Evolutionary conservation across 1,140 invertebrate genomes (phyloP), one percentile per base, ranked within the genome.

Genomic region (Antheraea pernyi): DNA sequence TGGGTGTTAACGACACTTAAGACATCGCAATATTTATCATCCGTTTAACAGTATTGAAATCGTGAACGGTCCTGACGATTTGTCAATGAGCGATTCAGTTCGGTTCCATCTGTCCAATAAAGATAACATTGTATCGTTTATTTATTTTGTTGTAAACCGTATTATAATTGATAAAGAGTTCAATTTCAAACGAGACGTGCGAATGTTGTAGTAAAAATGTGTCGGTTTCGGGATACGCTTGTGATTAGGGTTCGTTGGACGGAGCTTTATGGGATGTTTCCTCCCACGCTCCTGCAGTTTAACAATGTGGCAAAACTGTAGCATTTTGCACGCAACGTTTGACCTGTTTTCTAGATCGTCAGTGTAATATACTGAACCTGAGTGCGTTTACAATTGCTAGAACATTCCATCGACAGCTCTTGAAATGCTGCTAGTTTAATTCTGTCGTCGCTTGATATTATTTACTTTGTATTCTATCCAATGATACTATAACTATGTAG

Each of bases 181-280:
- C 16, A 53, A 53, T 53, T 13, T 53, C 13, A 6, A 53, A 53
- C 5, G 46, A 53, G 39, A 16, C 46, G 46, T 53, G 11, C 11
- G 1, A n/a, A n/a, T 13, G 46, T 53, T 13, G 46, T 6, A 42
- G 46, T 16, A 16, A 16, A 59, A 3, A 37, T 16, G 13, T 39
- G 16, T 59, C n/a, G 58, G 66, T 42, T 37, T 59, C 6, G 22
- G 53, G 48, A 68, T 53, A 53, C 46, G 46, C 46, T 53, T 53
- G 62, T 59, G 61, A 58, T 19, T 64, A 67, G 63, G 67, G 71
- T 36, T 72, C 67, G 71, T 67, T 58, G 71, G 65, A 63, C 60
- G 59, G 59, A 59, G 68, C 67, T 73, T 73, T 66, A 73, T 73
- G 53, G 71, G 19, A 58, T 59, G 66, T 73, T 69, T 58, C 42